Evolutionary conservation across 2,797 vertebrate genomes (phyloP), one percentile per base, ranked within the genome.

Genomic region (Parauchenoglanis ngamensis): DNA sequence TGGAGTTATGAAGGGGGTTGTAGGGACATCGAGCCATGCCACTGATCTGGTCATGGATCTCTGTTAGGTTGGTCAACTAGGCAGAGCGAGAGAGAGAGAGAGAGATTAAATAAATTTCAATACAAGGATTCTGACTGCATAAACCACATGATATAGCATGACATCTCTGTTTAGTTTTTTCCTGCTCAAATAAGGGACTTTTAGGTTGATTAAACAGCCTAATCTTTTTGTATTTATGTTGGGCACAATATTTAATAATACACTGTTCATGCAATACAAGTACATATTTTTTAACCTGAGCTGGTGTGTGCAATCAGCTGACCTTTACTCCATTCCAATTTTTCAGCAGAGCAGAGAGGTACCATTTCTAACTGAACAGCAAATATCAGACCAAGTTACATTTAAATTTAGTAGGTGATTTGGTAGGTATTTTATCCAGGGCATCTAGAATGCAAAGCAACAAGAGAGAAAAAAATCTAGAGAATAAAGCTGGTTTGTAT

Each of bases 21-120:
- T 99, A 99, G 15, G 98, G 98, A 89, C 98, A 99, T 68, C 98
- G 97, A 40, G 98, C 98, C 98, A 99, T 99, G 17, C 98, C 98
- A 15, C 97, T 99, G 94, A 99, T 98, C 94, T 98, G 97, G 91
- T 99, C 98, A 0, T 98, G 98, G 93, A 98, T 96, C 94, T 98
- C 97, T 0, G 97, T 98, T 92, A 99, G 94, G 92, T 99, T 98
- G 83, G 92, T 98, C 92, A 99, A 90, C 98, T 99, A 90, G 40
- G 19, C 13, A 68, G 68, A 72, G 57, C 84, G n/a, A 75, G 17
- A 44, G 2, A 79, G 7, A 75, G 44, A 49, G 44, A 17, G 25
- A 46, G 44, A 75, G 35, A 72, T 57, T 44, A 72, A 61, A 12
- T 8, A 76, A 15, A 76, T 63, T 21, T 49, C 91, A 61, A 13